Conservation (phyloP, 2,797 vertebrate species). For the Sitta carolinensis region DNA sequence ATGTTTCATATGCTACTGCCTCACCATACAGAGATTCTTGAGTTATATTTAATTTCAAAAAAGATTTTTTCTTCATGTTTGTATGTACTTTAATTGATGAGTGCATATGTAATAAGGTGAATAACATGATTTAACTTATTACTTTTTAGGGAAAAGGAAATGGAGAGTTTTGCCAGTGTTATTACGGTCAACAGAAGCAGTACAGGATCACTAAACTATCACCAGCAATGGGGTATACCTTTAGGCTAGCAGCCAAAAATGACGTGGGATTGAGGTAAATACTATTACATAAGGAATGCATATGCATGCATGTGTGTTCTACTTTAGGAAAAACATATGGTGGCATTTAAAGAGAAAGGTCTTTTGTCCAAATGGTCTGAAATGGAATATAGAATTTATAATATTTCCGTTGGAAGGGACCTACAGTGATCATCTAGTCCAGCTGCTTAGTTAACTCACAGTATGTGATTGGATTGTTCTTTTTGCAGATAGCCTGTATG, state of each 20-base stretch:
- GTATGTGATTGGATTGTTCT: neutral
- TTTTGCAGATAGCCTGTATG: neutral
- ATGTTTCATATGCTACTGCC: neutral
- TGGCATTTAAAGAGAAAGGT: neutral
- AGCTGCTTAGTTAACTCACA: neutral
- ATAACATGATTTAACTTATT: slow-evolving; percentile 16
- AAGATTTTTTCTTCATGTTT: neutral
- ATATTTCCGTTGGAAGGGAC: neutral
- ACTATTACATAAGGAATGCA: neutral
- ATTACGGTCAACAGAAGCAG: slow-evolving; percentile 92
- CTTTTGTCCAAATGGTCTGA: neutral
- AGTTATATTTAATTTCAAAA: neutral
- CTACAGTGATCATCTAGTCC: neutral
- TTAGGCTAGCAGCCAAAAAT: slow-evolving; percentile 95
- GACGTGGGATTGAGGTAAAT: slow-evolving; percentile 92
- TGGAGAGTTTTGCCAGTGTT: slow-evolving; percentile 90
- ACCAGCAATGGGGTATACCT: slow-evolving; percentile 93
- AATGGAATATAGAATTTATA: neutral
- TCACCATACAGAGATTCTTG: neutral
- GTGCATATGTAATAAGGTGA: neutral
- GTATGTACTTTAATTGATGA: neutral
- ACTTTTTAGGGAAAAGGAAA: slow-evolving; percentile 88
- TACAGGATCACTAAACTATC: slow-evolving; percentile 93
- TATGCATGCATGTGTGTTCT: neutral
- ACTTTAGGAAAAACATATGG: neutral